Percentiles rank a stretch among this genome's conserved stretches.
Conservation (phyloP, 1,140 invertebrate species). For the Achatina immaculata region DNA sequence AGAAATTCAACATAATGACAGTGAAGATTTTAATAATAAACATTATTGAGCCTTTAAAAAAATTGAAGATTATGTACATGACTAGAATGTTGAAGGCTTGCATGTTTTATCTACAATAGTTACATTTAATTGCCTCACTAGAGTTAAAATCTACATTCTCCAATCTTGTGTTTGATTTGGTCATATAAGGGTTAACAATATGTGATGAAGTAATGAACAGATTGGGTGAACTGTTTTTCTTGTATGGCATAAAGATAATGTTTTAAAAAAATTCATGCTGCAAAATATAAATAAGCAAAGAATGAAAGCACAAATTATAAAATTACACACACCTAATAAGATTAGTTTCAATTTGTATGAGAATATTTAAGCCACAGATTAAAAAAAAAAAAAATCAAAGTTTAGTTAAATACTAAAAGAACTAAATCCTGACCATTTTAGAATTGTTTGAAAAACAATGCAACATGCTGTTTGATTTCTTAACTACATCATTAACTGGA, state of each 20-base stretch:
- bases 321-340: background rate
- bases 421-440: too few relatives aligned
- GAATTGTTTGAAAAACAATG: too few relatives aligned
- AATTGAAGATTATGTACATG: background rate
- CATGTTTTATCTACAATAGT: background rate
- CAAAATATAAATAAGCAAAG: too few relatives aligned
- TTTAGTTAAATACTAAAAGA: too few relatives aligned
- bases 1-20: background rate
- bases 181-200: background rate
- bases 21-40: background rate
- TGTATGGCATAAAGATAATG: too few relatives aligned
- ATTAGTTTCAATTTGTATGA: background rate
- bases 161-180: background rate
- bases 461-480: too few relatives aligned
- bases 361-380: too few relatives aligned
- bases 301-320: background rate
- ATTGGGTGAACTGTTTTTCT: background rate
- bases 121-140: background rate
- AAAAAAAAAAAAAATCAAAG: too few relatives aligned
- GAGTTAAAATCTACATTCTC: background rate
- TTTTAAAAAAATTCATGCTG: too few relatives aligned
- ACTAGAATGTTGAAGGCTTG: constrained; percentile 4
- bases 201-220: background rate
- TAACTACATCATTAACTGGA: too few relatives aligned
- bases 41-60: background rate